Base-by-base conservation (phyloP, 2,888 invertebrate genomes). In the Trichopoda pennipes region DNA sequence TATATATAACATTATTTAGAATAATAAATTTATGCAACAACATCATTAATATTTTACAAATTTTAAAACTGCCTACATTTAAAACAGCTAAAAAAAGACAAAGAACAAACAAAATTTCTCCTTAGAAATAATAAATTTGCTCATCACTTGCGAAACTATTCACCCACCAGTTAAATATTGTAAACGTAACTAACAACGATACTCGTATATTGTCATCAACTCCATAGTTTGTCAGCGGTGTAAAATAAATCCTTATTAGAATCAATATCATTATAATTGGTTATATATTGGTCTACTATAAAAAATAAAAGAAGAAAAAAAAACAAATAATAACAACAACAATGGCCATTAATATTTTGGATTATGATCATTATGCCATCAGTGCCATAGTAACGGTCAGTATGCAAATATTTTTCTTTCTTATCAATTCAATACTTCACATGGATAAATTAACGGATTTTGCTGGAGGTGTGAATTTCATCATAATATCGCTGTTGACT, bases 391-490 rank as follows among this genome's bases (percentile, higher is more conserved):
- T 96, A 63, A 95, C 96, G 1, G 94, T 96, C 38, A 93, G 93
- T 28, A 94, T 97, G 95, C 98, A 98, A 92, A 92, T 97, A 72
- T 92, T 96, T 69, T 98, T 97, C 92, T 98, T 98, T 91, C 93
- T 95, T 49, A 94, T 98, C 86, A 97, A 97, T 53, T 95, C 96
- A 7, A 93, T 95, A 73, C 95, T 96, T 86, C 96, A 97, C 91
- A 94, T 96, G 92, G 97, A 98, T 90, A 97, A 97, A 92, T 93
- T 98, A 76, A 96, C 97, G 0, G 98, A 98, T 91, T 97, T 98
- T 92, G 97, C 97, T 81, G 97, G 98, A 10, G 98, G 98, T 75
- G 95, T 96, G 74, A 98, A 98, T 92, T 98, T 98, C 91, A 96
- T 97, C 85, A 95, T 97, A 72, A 93, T 98, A 85, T 97, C 97